These are phyloP conservation scores for Ophonus ardosiacus DNA, from an alignment of 2,888 invertebrate species.

Conservation along the genomic window DNA sequence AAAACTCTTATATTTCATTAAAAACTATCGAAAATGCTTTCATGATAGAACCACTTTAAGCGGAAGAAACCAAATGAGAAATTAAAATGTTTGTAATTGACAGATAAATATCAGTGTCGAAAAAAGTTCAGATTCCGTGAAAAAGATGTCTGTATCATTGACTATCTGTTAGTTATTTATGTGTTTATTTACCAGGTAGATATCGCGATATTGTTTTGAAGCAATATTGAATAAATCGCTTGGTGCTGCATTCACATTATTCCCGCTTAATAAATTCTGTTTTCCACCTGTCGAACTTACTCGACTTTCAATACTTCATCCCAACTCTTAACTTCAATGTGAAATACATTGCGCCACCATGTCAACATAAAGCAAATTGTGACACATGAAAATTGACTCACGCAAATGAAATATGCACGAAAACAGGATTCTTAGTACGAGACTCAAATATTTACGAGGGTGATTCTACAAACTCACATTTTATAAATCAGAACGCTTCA, in stretches of 20 bases:
- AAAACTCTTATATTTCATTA: no score
- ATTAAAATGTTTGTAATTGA: no score
- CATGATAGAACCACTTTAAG: no score
- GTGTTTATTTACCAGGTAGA: slow-evolving; percentile 23
- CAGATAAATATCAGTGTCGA: no score
- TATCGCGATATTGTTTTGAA: slow-evolving; percentile 21
- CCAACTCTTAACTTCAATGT: background rate
- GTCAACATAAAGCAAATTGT: background rate
- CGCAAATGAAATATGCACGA: slow-evolving; percentile 22
- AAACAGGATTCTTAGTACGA: background rate
- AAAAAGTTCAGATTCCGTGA: no score
- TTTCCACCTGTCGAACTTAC: slow-evolving; percentile 36
- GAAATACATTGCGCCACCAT: background rate
- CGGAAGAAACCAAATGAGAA: no score
- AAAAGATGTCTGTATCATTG: no score
- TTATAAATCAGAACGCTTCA: no score
- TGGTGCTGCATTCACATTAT: slow-evolving; percentile 4
- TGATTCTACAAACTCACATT: no score
- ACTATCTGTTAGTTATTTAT: background rate
- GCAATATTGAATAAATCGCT: slow-evolving; percentile 34
- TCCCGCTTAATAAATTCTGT: slow-evolving; percentile 44
- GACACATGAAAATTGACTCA: background rate
- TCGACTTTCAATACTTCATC: slow-evolving; percentile 21
- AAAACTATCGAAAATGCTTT: no score
- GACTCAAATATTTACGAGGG: background rate